Evolutionary conservation across 2,888 invertebrate species (phyloP), one percentile per base, ranked within the genome.

Genomic region (Notodonta ziczac): DNA sequence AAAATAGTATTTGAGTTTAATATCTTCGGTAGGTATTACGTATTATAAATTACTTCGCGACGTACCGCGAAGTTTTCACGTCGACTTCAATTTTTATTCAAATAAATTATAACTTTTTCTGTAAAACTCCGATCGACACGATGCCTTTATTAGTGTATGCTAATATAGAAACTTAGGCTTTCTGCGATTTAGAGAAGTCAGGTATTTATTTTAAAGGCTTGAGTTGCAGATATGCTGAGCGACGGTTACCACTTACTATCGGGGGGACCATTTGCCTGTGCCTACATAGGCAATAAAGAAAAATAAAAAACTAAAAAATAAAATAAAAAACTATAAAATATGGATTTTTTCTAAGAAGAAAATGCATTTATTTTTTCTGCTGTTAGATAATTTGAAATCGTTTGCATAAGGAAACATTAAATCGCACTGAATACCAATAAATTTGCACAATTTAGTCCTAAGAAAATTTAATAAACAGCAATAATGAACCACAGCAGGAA

Each of bases 1-100:
- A 81, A 82, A 83, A 80, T 74, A 81, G 67, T 80, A 81, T 83
- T 81, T 70, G 78, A 81, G 75, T 82, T 81, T 83, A 81, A 83
- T 82, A 82, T 78, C 73, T 69, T 67, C 69, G 73, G 62, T 63
- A 62, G 72, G 74, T 77, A 77, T 78, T 78, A 74, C 77, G 74
- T 77, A 77, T 76, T 77, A 75, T 76, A 77, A 78, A 80, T 82
- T 78, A 77, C 77, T 78, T 73, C 62, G 71, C 66, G 66, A 77
- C 76, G 69, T 70, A 67, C 72, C 65, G 68, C 65, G 59, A 72
- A 75, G 67, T 81, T 76, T 69, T 67, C 57, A 65, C 63, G 72
- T 78, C 65, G 56, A 66, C 58, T 62, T 14, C 54, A 62, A 58
- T 74, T 75, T 76, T 77, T 76, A 70, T 76, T 73, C 62, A 72